These are phyloP conservation scores for Chelon auratus DNA, from an alignment of 2,797 vertebrate species.

Conservation along the genomic window DNA sequence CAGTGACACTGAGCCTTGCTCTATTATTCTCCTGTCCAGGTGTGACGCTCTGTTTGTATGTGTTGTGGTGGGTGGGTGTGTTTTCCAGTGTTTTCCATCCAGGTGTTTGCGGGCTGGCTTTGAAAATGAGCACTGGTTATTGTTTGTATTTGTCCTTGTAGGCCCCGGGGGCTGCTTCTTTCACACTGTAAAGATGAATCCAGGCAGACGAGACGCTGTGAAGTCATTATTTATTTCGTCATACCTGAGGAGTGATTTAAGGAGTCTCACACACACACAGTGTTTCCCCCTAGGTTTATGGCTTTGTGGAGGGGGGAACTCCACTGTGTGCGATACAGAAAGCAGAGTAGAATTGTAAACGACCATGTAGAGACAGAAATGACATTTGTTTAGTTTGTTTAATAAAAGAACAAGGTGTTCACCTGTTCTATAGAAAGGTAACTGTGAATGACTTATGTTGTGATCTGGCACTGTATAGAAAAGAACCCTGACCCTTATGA, in stretches of 20 bases:
- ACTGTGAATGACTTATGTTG: too few species aligned
- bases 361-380: too few species aligned
- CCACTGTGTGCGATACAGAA: too few species aligned
- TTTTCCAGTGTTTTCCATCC: constrained; percentile 55
- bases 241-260: constrained; percentile 69
- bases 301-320: too few species aligned
- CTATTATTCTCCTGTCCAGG: constrained; percentile 69
- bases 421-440: too few species aligned
- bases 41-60: constrained; percentile 60
- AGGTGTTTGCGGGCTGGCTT: constrained; percentile 65
- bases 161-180: constrained; percentile 23
- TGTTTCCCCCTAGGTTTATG: too few species aligned
- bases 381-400: too few species aligned
- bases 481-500: too few species aligned
- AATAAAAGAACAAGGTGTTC: too few species aligned
- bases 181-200: constrained; percentile 25
- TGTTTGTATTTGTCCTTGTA: constrained; percentile 54
- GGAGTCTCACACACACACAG: constrained; percentile 20
- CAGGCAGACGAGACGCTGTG: constrained; percentile 29
- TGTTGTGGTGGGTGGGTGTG: constrained; percentile 19
- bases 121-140: constrained; percentile 42
- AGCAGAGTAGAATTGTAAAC: too few species aligned
- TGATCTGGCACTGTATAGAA: too few species aligned
- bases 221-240: constrained; percentile 62
- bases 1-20: constrained; percentile 31